phyloP scores from a whole-genome alignment of 2,113 vertebrate species.

The Narcine bancroftii region DNA sequence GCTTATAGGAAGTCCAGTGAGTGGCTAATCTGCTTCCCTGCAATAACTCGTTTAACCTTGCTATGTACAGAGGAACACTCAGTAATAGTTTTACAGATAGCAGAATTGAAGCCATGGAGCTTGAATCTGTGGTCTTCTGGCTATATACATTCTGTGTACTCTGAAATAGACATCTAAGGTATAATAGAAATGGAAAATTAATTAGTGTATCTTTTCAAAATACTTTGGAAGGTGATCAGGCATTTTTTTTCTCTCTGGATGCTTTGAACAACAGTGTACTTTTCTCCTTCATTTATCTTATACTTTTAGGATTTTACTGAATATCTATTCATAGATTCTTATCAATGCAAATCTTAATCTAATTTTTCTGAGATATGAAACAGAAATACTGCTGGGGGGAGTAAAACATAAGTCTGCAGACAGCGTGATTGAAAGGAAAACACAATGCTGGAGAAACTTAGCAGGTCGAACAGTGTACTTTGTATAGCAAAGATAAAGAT shows the following conservation, averaged over 20 bases:
- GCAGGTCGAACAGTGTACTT: too few species aligned
- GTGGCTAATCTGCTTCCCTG: constrained; percentile 25
- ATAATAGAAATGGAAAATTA: background rate
- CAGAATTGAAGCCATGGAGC: background rate
- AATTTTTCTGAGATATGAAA: background rate
- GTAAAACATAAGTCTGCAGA: too few species aligned
- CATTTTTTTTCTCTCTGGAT: constrained; percentile 19
- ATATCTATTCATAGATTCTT: background rate
- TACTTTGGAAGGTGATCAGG: background rate
- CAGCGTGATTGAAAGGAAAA: too few species aligned
- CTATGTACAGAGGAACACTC: background rate
- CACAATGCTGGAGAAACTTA: too few species aligned
- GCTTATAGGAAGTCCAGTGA: constrained; percentile 14
- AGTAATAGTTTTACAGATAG: constrained; percentile 21
- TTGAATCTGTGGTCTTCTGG: background rate
- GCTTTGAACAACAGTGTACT: background rate
- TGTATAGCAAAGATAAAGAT: too few species aligned
- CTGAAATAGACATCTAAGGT: background rate
- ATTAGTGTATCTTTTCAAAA: background rate
- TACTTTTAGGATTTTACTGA: background rate
- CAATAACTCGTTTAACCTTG: constrained; percentile 20
- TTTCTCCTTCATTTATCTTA: background rate
- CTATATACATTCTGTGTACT: too few species aligned
- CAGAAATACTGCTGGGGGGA: background rate
- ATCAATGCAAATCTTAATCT: constrained; percentile 7